Percentiles rank a stretch among this genome's conserved stretches.
Conservation (phyloP, 2,888 invertebrate genomes). For the Tricholauxania praeusta region DNA sequence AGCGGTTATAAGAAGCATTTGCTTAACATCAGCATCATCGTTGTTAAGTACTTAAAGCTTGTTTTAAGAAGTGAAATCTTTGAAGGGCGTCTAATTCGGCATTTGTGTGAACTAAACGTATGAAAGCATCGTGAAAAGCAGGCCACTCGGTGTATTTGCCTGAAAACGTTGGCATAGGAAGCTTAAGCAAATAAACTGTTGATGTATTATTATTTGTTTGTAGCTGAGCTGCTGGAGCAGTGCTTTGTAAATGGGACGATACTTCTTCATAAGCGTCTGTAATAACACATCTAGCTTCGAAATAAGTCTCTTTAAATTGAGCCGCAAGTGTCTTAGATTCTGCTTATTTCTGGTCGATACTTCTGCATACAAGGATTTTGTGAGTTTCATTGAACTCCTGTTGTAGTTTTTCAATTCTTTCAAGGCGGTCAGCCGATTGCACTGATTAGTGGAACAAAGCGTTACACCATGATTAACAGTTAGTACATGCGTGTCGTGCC, state of each 20-base stretch:
- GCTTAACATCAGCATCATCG: conserved; percentile 12
- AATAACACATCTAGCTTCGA: not conserved
- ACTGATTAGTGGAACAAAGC: too few relatives aligned
- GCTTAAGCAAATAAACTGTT: not conserved
- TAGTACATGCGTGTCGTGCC: too few relatives aligned
- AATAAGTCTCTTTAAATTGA: conserved; percentile 19
- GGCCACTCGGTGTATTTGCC: conserved; percentile 31
- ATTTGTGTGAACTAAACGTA: conserved; percentile 16
- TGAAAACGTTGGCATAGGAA: conserved; percentile 29
- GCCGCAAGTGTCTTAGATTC: not conserved
- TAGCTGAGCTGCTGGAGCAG: not conserved
- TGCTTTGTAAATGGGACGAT: not conserved
- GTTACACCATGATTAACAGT: too few relatives aligned
- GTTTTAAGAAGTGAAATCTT: conserved; percentile 28
- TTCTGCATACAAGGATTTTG: too few relatives aligned
- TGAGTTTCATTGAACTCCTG: too few relatives aligned
- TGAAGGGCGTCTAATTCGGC: conserved; percentile 18
- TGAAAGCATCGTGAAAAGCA: conserved; percentile 23
- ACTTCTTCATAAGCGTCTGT: not conserved
- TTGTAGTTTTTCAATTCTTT: too few relatives aligned
- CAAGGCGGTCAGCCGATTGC: too few relatives aligned
- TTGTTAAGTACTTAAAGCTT: not conserved
- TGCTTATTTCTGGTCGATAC: too few relatives aligned
- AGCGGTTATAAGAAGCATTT: conserved; percentile 15
- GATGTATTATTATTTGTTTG: too few relatives aligned